Evolutionary conservation across 2,113 vertebrate species (phyloP).

Genomic region (Perca schrenkii): DNA sequence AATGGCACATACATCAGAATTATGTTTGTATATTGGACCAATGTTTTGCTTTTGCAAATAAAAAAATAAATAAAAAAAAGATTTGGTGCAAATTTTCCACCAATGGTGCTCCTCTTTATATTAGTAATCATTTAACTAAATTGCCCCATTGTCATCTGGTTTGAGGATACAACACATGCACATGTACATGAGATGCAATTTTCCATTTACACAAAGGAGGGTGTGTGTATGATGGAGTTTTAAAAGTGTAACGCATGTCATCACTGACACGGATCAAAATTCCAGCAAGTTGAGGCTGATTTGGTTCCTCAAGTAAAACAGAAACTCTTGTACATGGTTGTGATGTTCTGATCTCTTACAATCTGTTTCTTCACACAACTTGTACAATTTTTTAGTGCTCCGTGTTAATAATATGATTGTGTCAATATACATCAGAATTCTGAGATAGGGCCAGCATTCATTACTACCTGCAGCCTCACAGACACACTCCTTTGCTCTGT

Average conservation of each 20-base stretch:
- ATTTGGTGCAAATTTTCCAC: constrained; percentile 50
- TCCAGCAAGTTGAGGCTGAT: background rate
- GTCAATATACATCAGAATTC: constrained; percentile 3
- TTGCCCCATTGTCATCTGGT: constrained; percentile 76
- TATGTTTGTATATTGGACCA: constrained; percentile 50
- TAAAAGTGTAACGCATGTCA: constrained; percentile 19
- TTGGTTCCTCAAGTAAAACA: constrained; percentile 22
- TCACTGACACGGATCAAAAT: constrained; percentile 17
- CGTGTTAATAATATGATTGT: background rate
- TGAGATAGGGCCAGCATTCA: constrained; percentile 32
- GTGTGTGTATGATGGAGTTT: constrained; percentile 40
- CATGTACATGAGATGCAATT: constrained; percentile 55
- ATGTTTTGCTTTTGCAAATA: constrained; percentile 55
- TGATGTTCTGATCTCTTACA: constrained; percentile 19
- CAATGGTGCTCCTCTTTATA: constrained; percentile 66
- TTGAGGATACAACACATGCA: constrained; percentile 70
- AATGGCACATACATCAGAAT: constrained; percentile 57
- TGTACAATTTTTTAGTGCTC: constrained; percentile 8
- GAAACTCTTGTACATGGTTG: background rate
- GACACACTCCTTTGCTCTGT: constrained; percentile 46
- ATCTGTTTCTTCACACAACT: background rate
- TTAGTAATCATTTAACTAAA: constrained; percentile 73
- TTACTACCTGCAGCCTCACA: constrained; percentile 62
- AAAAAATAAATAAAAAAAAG: background rate
- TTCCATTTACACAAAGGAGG: constrained; percentile 56